These are phyloP conservation scores for Catostomus latipinnis DNA, from an alignment of 2,797 vertebrate species.

Conservation along the genomic window DNA sequence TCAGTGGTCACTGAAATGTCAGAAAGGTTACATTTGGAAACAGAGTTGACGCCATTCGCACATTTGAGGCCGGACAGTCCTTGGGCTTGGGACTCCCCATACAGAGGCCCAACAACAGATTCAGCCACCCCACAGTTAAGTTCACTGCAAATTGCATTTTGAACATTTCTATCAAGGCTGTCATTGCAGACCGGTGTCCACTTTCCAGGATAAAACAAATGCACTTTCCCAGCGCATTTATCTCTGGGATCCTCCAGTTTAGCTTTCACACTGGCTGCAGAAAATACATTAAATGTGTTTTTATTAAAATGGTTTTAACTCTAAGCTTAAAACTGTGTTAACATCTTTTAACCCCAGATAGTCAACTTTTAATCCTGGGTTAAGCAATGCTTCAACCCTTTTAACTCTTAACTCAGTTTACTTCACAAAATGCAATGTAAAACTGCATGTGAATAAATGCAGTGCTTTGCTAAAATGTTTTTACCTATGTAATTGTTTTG, in stretches of 20 bases:
- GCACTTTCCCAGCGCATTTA: constrained; percentile 67
- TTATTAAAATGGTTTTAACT: not conserved
- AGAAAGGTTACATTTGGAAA: constrained; percentile 13
- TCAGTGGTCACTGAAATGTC: accelerated
- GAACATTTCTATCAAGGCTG: accelerated
- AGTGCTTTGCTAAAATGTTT: too few relatives aligned
- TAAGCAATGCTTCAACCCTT: too few relatives aligned
- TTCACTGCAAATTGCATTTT: constrained; percentile 55
- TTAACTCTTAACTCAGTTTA: too few relatives aligned
- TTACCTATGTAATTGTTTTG: too few relatives aligned
- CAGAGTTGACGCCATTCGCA: accelerated
- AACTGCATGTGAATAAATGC: too few relatives aligned
- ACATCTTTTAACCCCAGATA: not conserved
- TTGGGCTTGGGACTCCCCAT: accelerated
- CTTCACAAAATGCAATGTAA: too few relatives aligned
- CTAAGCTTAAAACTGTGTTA: not conserved
- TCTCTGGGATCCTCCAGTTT: constrained; percentile 14
- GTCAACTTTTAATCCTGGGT: not conserved
- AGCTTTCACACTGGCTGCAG: constrained; percentile 63
- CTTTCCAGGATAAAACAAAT: not conserved
- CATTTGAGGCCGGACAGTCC: constrained; percentile 35
- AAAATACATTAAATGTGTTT: not conserved
- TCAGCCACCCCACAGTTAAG: constrained; percentile 53
- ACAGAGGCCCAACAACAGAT: accelerated
- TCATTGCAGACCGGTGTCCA: constrained; percentile 43